Evolutionary conservation across 2,797 vertebrate species (phyloP), one percentile per base, ranked within the genome.

Genomic region (Danionella dracula): DNA sequence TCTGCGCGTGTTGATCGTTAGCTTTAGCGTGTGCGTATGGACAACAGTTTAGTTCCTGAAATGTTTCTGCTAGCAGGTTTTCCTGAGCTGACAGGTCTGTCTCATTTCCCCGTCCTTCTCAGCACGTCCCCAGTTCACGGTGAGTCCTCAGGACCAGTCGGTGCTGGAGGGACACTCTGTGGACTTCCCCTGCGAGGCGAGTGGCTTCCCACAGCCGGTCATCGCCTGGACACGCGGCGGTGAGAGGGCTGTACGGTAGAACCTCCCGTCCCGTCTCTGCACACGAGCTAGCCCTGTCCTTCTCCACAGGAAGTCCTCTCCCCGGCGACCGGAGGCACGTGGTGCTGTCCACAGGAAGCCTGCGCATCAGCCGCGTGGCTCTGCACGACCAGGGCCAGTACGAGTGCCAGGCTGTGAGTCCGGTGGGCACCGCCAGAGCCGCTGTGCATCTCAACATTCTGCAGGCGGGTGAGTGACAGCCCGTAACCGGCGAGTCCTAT

Each of bases 211-310:
- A 0, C 90, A 92, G 53, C 96, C 96, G 0, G 92, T 97, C 78
- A 96, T 99, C 17, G 93, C 94, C 40, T 99, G 97, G 97, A 99
- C 96, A 1, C 94, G 94, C 53, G 93, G 93, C 71, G 95, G 92
- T 92, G 80, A 78, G 79, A 76, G 12, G 4, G 20, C 13, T 11
- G 20, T 13, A 3, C 6, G 6, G 6, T 27, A n/a, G n/a, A n/a
- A n/a, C n/a, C n/a, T n/a, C n/a, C n/a, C n/a, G n/a, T n/a, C n/a
- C n/a, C n/a, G n/a, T n/a, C n/a, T n/a, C n/a, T n/a, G n/a, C n/a
- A n/a, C n/a, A n/a, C n/a, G n/a, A n/a, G n/a, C 23, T 27, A 27
- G 42, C 8, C 34, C 8, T 58, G n/a, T 59, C 45, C 2, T 20
- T 42, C 19, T 9, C 57, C 21, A 21, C 59, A 94, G 92, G 95